phyloP scores from a whole-genome alignment of 1,140 invertebrate species.

The Drosophila nigromelanica region DNA sequence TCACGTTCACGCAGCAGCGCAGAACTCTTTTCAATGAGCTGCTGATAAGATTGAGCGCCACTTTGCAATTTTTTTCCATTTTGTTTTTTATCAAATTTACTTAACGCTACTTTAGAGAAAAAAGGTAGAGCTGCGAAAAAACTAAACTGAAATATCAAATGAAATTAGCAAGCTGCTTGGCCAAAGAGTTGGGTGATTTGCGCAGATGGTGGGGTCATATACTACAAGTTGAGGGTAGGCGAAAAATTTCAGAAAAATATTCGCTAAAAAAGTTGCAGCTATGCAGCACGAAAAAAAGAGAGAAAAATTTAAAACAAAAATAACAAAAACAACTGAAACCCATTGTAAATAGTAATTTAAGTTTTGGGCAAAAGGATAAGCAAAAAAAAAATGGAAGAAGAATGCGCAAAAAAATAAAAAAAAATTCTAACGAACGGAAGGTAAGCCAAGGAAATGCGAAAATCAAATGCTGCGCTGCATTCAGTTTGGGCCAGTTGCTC shows the following conservation, averaged over 20 bases:
- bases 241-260: slow-evolving; percentile 67
- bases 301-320: slow-evolving; percentile 26
- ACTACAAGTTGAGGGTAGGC: slow-evolving; percentile 55
- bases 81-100: slow-evolving; percentile 37
- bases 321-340: slow-evolving; percentile 52
- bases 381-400: slow-evolving; percentile 47
- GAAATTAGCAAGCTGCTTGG: slow-evolving; percentile 59
- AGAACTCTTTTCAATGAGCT: slow-evolving; percentile 38
- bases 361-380: slow-evolving; percentile 62
- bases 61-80: slow-evolving; percentile 36
- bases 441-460: slow-evolving; percentile 72
- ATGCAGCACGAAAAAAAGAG: slow-evolving; percentile 4
- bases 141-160: slow-evolving; percentile 57
- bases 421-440: slow-evolving; percentile 67
- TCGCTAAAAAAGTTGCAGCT: slow-evolving; percentile 28
- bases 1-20: slow-evolving; percentile 35
- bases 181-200: neutral
- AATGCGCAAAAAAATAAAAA: slow-evolving; percentile 23
- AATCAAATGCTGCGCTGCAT: slow-evolving; percentile 69
- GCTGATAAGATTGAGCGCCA: slow-evolving; percentile 43
- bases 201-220: neutral
- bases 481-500: slow-evolving; percentile 30
- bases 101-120: slow-evolving; percentile 33
- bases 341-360: slow-evolving; percentile 82
- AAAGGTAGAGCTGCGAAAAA: slow-evolving; percentile 34